Evolutionary conservation across 2,113 vertebrate genomes (phyloP).

Genomic region (Harpagus bidentatus): DNA sequence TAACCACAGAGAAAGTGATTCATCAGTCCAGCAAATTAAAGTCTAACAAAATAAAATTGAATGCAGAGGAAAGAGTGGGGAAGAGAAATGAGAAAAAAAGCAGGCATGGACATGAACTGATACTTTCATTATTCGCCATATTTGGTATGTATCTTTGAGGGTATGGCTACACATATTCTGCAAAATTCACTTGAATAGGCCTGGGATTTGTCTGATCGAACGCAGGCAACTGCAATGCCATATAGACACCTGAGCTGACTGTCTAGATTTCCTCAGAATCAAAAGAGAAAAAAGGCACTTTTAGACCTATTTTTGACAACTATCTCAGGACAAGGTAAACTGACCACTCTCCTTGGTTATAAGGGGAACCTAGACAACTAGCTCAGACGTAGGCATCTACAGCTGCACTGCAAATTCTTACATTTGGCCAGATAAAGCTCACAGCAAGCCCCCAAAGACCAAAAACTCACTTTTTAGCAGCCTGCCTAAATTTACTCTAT

Average conservation of each 20-base stretch:
- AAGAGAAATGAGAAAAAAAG: background rate
- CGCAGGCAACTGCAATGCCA: background rate
- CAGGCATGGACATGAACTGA: background rate
- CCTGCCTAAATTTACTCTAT: background rate
- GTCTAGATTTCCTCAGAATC: background rate
- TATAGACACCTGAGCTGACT: background rate
- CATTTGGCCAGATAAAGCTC: background rate
- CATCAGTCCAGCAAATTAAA: slow-evolving; percentile 10
- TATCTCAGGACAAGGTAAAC: background rate
- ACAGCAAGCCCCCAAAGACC: background rate
- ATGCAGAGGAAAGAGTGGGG: background rate
- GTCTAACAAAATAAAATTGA: background rate
- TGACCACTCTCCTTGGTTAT: background rate
- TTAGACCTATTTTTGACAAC: background rate
- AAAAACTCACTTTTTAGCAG: background rate
- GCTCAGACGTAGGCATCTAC: background rate
- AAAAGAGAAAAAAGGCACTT: background rate
- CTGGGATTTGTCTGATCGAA: background rate
- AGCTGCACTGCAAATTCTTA: background rate
- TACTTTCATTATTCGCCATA: background rate
- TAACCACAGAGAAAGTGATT: background rate
- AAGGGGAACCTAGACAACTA: background rate
- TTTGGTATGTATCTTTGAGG: background rate
- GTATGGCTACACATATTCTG: background rate
- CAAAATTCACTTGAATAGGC: background rate